Percentiles rank a stretch among this genome's conserved stretches.
phyloP scores from a whole-genome alignment of 1,140 invertebrate genomes.

The Apis laboriosa region DNA sequence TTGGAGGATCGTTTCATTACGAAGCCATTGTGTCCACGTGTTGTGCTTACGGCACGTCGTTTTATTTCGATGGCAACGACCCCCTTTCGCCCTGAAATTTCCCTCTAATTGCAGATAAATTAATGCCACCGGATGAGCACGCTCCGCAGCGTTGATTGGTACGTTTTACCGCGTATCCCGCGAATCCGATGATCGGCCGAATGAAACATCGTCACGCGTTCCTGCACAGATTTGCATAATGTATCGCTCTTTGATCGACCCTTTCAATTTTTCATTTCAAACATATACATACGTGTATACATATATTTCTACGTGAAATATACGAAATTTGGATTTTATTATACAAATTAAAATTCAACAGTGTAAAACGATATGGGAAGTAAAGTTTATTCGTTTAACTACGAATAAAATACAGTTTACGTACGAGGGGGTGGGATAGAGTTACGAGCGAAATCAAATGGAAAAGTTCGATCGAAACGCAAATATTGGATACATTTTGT shows the following conservation, averaged over 20 bases:
- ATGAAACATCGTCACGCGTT: not conserved
- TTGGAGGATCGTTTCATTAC: constrained; percentile 47
- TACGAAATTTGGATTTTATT: no score
- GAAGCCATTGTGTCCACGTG: constrained; percentile 29
- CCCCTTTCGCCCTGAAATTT: constrained; percentile 46
- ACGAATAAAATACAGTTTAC: not conserved
- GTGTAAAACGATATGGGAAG: no score
- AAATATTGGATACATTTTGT: not conserved
- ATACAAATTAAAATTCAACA: no score
- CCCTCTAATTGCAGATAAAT: constrained; percentile 60
- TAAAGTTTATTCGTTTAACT: not conserved
- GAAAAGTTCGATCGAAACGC: constrained; percentile 1
- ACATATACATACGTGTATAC: no score
- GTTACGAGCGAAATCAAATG: not conserved
- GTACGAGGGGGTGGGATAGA: not conserved
- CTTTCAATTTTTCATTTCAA: not conserved
- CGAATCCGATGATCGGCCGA: not conserved
- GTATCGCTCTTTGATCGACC: not conserved
- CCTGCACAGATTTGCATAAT: not conserved
- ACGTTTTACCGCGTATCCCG: constrained; percentile 52
- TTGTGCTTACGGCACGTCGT: constrained; percentile 12
- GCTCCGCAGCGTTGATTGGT: constrained; percentile 53
- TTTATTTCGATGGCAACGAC: constrained; percentile 19
- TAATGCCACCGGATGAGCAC: constrained; percentile 56
- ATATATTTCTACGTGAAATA: no score